Conservation (phyloP, 1,140 invertebrate species). For the Temnothorax nylanderi region DNA sequence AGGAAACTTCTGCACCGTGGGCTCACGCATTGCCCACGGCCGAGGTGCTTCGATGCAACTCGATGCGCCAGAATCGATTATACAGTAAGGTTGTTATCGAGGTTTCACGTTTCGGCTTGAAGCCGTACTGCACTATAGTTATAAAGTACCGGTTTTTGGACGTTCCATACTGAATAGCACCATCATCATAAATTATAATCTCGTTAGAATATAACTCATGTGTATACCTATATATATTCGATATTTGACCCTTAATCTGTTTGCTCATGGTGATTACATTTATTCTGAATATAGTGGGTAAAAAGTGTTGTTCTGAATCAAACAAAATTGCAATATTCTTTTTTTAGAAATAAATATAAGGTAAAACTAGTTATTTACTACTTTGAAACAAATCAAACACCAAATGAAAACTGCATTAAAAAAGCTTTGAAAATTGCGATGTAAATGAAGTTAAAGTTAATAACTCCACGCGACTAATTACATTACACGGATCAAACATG, state of each 20-base stretch:
- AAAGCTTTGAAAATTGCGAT: neutral
- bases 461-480: neutral
- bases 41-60: slow-evolving; percentile 2
- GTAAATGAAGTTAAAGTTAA: neutral
- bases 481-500: neutral
- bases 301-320: neutral
- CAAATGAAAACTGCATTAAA: neutral
- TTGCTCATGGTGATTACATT: neutral
- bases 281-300: neutral
- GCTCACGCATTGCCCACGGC: neutral
- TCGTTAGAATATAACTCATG: neutral
- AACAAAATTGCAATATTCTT: neutral
- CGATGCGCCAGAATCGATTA: slow-evolving; percentile 39
- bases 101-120: slow-evolving; percentile 15
- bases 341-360: neutral
- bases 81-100: slow-evolving; percentile 40
- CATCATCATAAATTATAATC: slow-evolving; percentile 22
- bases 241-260: neutral
- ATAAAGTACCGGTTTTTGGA: slow-evolving; percentile 36
- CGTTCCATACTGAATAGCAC: slow-evolving; percentile 2
- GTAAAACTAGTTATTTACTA: neutral
- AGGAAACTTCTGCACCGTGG: neutral
- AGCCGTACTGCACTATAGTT: neutral
- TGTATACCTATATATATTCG: neutral
- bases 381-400: neutral